Conservation (phyloP, 2,113 vertebrate genomes). For the Nerophis lumbriciformis region DNA sequence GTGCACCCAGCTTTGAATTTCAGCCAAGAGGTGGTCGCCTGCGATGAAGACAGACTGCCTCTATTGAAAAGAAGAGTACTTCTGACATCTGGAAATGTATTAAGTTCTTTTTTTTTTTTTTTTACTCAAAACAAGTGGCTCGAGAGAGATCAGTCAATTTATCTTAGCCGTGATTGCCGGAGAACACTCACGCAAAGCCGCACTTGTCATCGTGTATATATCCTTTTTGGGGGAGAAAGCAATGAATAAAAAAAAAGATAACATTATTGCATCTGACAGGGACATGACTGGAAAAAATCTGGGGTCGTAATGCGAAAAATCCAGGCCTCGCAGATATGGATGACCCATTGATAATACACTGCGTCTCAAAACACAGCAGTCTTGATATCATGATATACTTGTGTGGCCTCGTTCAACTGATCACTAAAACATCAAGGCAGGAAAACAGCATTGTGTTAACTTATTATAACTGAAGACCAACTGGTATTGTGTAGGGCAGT, state of each 20-base stretch:
- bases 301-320: slow-evolving; percentile 17
- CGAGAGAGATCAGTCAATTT: slow-evolving; percentile 27
- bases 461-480: no score
- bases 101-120: slow-evolving; percentile 14
- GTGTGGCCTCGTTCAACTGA: not conserved
- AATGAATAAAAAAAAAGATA: slow-evolving; percentile 10
- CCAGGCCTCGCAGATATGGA: slow-evolving; percentile 8
- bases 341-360: slow-evolving; percentile 10
- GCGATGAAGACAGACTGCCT: slow-evolving; percentile 18
- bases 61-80: slow-evolving; percentile 17
- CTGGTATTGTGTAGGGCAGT: no score
- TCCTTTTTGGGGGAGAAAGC: slow-evolving; percentile 19
- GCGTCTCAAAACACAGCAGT: not conserved
- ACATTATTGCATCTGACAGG: slow-evolving; percentile 40
- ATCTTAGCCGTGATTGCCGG: slow-evolving; percentile 18
- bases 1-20: slow-evolving; percentile 34
- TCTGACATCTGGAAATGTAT: slow-evolving; percentile 42
- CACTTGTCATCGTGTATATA: slow-evolving; percentile 32
- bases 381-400: not conserved
- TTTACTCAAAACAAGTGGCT: slow-evolving; percentile 34
- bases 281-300: slow-evolving; percentile 28
- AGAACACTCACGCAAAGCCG: slow-evolving; percentile 29
- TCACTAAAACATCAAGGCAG: no score
- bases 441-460: no score
- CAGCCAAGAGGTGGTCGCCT: slow-evolving; percentile 31